Conservation (phyloP, 2,888 invertebrate genomes). For the Mantis religiosa region DNA sequence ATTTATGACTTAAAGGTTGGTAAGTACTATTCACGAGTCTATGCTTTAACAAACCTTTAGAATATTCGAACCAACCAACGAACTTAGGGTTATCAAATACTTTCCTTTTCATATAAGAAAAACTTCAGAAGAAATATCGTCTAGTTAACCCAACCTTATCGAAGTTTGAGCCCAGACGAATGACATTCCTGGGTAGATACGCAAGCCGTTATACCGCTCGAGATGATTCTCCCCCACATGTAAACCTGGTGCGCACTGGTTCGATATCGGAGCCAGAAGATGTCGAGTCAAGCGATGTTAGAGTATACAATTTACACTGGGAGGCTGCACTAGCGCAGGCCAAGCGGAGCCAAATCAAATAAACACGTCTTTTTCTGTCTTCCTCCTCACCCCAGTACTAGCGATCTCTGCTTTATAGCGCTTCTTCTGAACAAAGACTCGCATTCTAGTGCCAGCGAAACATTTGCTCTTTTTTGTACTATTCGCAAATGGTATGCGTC, state of each 20-base stretch:
- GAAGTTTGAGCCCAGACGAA: too few relatives aligned
- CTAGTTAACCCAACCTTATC: too few relatives aligned
- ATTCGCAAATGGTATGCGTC: neutral
- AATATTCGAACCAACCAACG: too few relatives aligned
- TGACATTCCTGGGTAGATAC: too few relatives aligned
- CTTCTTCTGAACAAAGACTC: neutral
- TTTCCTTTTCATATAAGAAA: too few relatives aligned
- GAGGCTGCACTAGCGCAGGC: neutral
- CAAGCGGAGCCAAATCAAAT: conserved; percentile 5
- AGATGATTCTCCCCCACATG: too few relatives aligned
- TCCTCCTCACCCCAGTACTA: neutral
- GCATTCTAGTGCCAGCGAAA: neutral
- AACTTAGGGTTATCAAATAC: too few relatives aligned
- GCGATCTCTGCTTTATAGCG: neutral
- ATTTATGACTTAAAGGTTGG: too few relatives aligned
- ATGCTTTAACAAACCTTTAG: too few relatives aligned
- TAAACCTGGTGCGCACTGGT: neutral
- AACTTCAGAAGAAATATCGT: too few relatives aligned
- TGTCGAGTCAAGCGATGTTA: neutral
- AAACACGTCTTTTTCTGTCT: neutral
- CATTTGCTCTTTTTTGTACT: neutral
- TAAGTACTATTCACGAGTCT: too few relatives aligned
- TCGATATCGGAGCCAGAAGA: neutral
- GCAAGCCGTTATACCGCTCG: too few relatives aligned
- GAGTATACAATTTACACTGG: neutral